Evolutionary conservation across 2,113 vertebrate genomes (phyloP).

Genomic region (Eubucco bourcierii): DNA sequence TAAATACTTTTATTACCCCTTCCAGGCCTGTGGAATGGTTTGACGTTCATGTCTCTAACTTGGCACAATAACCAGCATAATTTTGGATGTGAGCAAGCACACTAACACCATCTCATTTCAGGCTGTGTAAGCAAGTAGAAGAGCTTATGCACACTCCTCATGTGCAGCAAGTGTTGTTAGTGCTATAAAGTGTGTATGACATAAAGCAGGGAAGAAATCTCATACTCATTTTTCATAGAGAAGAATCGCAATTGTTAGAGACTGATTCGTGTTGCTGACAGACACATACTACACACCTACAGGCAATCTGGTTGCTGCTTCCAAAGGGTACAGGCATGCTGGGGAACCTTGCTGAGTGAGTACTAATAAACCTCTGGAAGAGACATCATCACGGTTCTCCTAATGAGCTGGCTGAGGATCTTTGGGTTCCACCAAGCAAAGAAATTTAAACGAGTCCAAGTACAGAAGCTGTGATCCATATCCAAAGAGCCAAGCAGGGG

Average conservation of each 20-base stretch:
- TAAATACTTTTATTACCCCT: constrained; percentile 54
- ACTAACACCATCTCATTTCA: not conserved
- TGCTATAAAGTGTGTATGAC: not conserved
- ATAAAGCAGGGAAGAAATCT: not conserved
- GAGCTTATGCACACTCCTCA: not conserved
- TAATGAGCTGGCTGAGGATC: not conserved
- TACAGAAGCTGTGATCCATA: not conserved
- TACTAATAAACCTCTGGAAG: not conserved
- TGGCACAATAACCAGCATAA: not conserved
- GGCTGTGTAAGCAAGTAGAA: not conserved
- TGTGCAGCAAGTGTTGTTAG: not conserved
- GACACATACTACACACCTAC: not conserved
- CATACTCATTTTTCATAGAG: not conserved
- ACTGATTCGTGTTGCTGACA: not conserved
- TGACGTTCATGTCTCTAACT: not conserved
- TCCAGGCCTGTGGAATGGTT: constrained; percentile 23
- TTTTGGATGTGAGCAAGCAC: not conserved
- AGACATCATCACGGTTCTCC: not conserved
- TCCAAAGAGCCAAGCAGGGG: not conserved
- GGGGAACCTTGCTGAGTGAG: not conserved
- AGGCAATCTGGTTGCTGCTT: not conserved
- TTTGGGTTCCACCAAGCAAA: not conserved
- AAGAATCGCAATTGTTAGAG: not conserved
- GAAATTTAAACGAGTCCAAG: not conserved
- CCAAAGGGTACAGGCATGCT: not conserved